Conservation (phyloP, 2,888 invertebrate species). For the Erannis defoliaria region DNA sequence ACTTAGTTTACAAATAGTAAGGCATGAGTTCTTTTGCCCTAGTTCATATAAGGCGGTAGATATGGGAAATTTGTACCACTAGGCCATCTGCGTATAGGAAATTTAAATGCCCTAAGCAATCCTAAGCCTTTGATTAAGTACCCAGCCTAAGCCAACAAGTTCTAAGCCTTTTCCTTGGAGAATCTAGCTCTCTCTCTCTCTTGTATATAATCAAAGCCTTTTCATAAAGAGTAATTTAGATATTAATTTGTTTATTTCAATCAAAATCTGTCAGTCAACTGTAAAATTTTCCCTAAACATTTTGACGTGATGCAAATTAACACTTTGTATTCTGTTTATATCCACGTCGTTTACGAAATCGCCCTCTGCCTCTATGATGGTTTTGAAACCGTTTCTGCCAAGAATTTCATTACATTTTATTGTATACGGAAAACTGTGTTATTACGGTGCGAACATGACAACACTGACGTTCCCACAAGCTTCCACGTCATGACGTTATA, state of each 20-base stretch:
- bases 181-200: too few species aligned
- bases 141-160: too few species aligned
- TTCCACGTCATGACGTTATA: conserved; percentile 24
- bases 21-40: too few species aligned
- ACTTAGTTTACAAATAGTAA: too few species aligned
- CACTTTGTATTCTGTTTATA: conserved; percentile 24
- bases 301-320: neutral
- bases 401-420: conserved; percentile 36
- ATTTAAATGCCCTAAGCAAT: too few species aligned
- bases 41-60: too few species aligned
- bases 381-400: conserved; percentile 30
- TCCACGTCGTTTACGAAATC: conserved; percentile 17
- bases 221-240: neutral
- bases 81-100: too few species aligned
- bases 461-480: conserved; percentile 27
- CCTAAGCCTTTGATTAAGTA: too few species aligned
- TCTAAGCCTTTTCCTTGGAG: too few species aligned
- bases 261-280: neutral
- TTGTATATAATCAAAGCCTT: too few species aligned
- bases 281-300: neutral
- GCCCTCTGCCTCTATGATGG: conserved; percentile 16
- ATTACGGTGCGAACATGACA: conserved; percentile 29
- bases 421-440: conserved; percentile 28
- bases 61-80: too few species aligned
- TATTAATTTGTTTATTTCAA: neutral